Percentiles rank a stretch among this genome's conserved stretches.
Conservation (phyloP, 2,888 invertebrate species). For the Homarus gammarus region DNA sequence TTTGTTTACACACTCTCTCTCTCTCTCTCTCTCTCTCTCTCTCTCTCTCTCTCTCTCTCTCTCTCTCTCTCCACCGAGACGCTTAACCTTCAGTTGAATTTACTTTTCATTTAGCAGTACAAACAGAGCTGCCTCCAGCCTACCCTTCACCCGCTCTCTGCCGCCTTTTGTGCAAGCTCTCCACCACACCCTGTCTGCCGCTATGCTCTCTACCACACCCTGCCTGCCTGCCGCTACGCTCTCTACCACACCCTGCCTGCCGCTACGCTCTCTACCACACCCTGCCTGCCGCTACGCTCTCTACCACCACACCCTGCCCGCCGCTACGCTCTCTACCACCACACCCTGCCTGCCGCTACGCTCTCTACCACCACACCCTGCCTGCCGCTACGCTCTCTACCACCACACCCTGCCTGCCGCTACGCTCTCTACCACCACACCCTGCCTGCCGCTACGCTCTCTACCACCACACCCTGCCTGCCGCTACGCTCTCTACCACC, state of each 20-base stretch:
- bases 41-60: constrained; percentile 28
- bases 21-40: constrained; percentile 11
- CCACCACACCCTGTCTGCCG: background rate
- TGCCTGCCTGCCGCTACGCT: background rate
- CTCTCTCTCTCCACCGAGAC: background rate
- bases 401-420: too few species aligned
- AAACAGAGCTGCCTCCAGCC: constrained; percentile 33
- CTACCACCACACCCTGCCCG: background rate
- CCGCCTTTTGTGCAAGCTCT: background rate
- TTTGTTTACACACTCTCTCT: too few species aligned
- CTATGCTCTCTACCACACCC: background rate
- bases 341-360: too few species aligned
- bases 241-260: background rate
- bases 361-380: too few species aligned
- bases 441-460: too few species aligned
- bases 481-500: too few species aligned
- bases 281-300: background rate
- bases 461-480: too few species aligned
- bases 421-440: too few species aligned
- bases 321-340: too few species aligned
- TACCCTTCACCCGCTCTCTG: background rate
- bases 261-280: background rate
- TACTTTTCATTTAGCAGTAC: constrained; percentile 53
- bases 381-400: too few species aligned
- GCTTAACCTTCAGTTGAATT: constrained; percentile 17